These are phyloP conservation scores for Brenthis hecate DNA, from an alignment of 2,888 invertebrate genomes.

Conservation along the genomic window DNA sequence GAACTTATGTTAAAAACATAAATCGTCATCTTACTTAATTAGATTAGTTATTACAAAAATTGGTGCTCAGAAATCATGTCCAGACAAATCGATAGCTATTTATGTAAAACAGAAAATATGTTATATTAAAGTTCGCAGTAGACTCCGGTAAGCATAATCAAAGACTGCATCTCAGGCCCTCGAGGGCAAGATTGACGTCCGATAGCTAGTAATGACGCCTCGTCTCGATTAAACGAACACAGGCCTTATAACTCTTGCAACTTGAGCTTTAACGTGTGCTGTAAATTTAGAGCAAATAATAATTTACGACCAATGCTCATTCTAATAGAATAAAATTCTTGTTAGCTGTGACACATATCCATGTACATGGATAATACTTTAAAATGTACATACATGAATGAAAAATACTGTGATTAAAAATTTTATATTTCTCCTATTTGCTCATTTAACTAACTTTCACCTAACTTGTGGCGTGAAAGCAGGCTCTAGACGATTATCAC, in stretches of 20 bases:
- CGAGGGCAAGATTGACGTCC: slow-evolving; percentile 46
- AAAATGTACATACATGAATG: background rate
- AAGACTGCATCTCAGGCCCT: slow-evolving; percentile 30
- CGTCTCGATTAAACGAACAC: slow-evolving; percentile 12
- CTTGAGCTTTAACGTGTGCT: background rate
- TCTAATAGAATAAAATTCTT: background rate
- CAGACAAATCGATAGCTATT: slow-evolving; percentile 30
- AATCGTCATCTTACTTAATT: no score
- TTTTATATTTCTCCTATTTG: slow-evolving; percentile 12
- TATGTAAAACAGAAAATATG: slow-evolving; percentile 42
- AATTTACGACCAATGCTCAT: background rate
- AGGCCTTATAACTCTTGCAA: background rate
- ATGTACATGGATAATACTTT: background rate
- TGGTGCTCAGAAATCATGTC: background rate
- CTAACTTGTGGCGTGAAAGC: slow-evolving; percentile 24
- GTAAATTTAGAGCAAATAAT: background rate
- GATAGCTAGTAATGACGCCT: slow-evolving; percentile 45
- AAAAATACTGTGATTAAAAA: background rate
- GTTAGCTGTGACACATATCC: background rate
- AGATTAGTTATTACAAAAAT: no score
- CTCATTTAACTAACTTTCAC: slow-evolving; percentile 13
- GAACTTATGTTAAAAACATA: background rate
- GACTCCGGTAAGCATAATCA: slow-evolving; percentile 3
- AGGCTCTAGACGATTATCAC: slow-evolving; percentile 1
- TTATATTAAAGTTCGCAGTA: background rate